Evolutionary conservation across 53 echinoderm and acorn worm genomes (phyloP).

Genomic region (Antedon mediterranea): DNA sequence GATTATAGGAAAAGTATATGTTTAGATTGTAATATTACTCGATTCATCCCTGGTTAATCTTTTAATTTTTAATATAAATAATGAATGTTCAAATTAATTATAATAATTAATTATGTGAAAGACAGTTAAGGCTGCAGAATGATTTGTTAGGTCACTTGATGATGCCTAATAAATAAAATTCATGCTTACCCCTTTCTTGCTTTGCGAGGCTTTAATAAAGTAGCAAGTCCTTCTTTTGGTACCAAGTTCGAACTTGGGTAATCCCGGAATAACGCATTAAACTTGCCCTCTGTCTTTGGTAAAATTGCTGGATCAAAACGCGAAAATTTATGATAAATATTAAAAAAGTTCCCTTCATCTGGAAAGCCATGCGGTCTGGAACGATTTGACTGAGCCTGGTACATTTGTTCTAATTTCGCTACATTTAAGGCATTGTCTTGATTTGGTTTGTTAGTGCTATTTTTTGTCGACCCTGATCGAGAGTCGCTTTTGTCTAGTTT

Average conservation of each 20-base stretch:
- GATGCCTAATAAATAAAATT: too few relatives aligned
- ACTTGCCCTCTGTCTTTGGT: conserved; percentile 39
- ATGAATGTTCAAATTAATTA: too few relatives aligned
- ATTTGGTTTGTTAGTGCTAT: background rate
- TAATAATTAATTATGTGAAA: too few relatives aligned
- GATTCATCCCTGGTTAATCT: too few relatives aligned
- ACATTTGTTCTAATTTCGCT: background rate
- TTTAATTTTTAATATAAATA: too few relatives aligned
- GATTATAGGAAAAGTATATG: too few relatives aligned
- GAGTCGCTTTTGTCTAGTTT: conserved; percentile 47
- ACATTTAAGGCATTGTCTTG: background rate
- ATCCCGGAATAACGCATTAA: conserved; percentile 30
- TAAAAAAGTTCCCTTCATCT: conserved; percentile 41
- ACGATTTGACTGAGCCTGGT: background rate
- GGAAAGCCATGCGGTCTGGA: conserved; percentile 37
- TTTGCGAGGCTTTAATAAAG: conserved; percentile 18
- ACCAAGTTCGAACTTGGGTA: conserved; percentile 20
- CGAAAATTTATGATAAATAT: conserved; percentile 20
- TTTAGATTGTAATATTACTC: too few relatives aligned
- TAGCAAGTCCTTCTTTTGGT: conserved; percentile 10
- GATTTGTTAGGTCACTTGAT: too few relatives aligned
- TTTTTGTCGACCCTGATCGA: conserved; percentile 15
- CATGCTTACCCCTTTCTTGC: conserved; percentile 23
- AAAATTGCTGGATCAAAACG: conserved; percentile 10
- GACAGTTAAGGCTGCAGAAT: too few relatives aligned